Evolutionary conservation across 2,888 invertebrate species (phyloP), one percentile per base, ranked within the genome.

Genomic region (Agapostemon virescens): DNA sequence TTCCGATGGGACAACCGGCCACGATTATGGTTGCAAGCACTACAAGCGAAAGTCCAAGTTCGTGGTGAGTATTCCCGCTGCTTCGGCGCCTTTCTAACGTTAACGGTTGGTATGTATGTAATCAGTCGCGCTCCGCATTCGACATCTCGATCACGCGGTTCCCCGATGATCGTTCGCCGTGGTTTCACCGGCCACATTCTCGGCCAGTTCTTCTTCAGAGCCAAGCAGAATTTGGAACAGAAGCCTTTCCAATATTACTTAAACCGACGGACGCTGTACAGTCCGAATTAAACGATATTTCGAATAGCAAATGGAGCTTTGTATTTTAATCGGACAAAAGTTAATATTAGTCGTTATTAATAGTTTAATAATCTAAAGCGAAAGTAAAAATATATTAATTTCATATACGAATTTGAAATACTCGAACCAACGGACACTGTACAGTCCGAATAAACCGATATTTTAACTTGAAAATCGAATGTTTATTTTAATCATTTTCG

Each of bases 21-120:
- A 91, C 70, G 88, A 90, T 80, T 92, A 91, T 79, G 97, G 97
- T 78, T 97, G 97, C 93, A 95, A 95, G 87, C 97, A 97, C 93
- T 97, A 97, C 91, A 96, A 96, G 92, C 94, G 97, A 89, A 95
- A 96, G 92, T 97, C 97, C 69, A 97, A 97, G 93, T 96, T 97
- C 93, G 96, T 97, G 94, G 97, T 97, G 94, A 95, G 96, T 94
- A 33, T 30, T 77, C 49, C 9, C 36, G 52, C 82, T 26, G 15
- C 40, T 69, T 49, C 42, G 63, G 1, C n/a, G 64, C 49, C 61
- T n/a, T 71, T 45, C 70, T 49, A 72, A 33, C 42, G 45, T 23
- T 26, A 20, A 38, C n/a, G 40, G 5, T 13, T 30, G 30, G 17
- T n/a, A 52, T 52, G 36, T 40, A 40, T 40, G 55, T 55, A 58